Base-by-base conservation (phyloP, 2,113 vertebrate genomes). In the Nipponia nippon region DNA sequence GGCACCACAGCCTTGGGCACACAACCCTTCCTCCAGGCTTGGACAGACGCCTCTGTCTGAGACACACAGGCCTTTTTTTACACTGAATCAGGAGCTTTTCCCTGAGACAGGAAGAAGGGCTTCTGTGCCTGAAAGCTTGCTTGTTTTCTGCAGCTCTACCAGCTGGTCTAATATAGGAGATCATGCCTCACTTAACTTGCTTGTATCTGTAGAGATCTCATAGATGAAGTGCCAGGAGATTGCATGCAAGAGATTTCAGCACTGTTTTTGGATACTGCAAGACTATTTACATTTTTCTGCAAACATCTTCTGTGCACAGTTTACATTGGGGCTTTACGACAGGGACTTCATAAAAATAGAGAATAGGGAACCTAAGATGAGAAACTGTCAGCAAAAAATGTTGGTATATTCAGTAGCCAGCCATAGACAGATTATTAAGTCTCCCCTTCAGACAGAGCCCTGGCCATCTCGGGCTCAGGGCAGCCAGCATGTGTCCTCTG, bases 61-160 rank as follows among this genome's bases (percentile, higher is more conserved):
- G 77, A 58, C 61, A 91, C 83, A 70, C 16, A 79, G 56, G 20
- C 73, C 55, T 71, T 77, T 82, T 55, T 91, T 82, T 34, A 6
- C 2, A 0, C 30, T 58, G 26, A 71, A 73, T 22, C 2, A 2
- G 32, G 56, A 75, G 34, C 16, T 94, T 65, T 49, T 71, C 61
- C 61, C 38, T n/a, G n/a, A 78, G 32, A 58, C 0, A 3, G 55
- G 69, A 73, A 62, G 59, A 81, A 81, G 23, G 22, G n/a, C 47
- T 84, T 75, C 65, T 71, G 42, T 78, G 26, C 59, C 59, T 58
- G 65, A 69, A 90, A 73, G 38, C 55, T 75, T 65, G 25, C 55
- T 95, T 84, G 77, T 78, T 84, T 87, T 67, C 50, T 89, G 61
- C 59, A 87, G 38, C 63, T 34, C 50, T 78, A 49, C 42, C 52